Conservation (phyloP, 2,113 vertebrate genomes). For the Bagarius yarrelli region DNA sequence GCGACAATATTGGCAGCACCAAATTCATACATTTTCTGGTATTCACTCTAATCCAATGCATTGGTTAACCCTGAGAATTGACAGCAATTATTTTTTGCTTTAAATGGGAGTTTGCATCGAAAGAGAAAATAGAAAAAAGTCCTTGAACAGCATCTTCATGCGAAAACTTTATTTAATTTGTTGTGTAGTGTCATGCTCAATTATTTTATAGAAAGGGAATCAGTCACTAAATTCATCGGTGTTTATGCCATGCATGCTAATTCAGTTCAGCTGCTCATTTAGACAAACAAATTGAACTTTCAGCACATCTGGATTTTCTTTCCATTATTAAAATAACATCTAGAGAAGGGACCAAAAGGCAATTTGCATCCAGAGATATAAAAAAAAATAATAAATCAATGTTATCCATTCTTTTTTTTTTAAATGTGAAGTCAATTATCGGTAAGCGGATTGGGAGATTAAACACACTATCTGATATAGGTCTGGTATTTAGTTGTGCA, state of each 20-base stretch:
- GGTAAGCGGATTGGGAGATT: neutral
- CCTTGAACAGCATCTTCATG: neutral
- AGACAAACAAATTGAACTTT: conserved; percentile 41
- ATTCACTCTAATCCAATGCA: too few relatives aligned
- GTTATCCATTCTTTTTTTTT: conserved; percentile 6
- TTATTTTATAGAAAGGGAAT: conserved; percentile 4
- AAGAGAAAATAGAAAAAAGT: neutral
- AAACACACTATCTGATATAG: neutral
- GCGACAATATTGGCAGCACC: too few relatives aligned
- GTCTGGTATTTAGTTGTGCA: neutral
- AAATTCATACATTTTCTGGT: too few relatives aligned
- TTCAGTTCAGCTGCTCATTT: conserved; percentile 42
- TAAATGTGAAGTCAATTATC: neutral
- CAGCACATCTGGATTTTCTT: conserved; percentile 26
- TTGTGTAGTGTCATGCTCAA: conserved; percentile 25
- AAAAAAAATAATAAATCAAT: conserved; percentile 6
- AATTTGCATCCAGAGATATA: conserved; percentile 15
- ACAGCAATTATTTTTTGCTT: too few relatives aligned
- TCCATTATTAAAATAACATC: conserved; percentile 29
- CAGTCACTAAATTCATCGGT: conserved; percentile 25
- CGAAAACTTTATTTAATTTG: conserved; percentile 14
- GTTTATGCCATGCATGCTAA: conserved; percentile 41
- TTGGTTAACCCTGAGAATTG: too few relatives aligned
- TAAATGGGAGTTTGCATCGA: too few relatives aligned
- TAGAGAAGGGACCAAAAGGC: conserved; percentile 2